These are phyloP conservation scores for Pseudopodoces humilis DNA, from an alignment of 2,113 vertebrate genomes.

Conservation along the genomic window DNA sequence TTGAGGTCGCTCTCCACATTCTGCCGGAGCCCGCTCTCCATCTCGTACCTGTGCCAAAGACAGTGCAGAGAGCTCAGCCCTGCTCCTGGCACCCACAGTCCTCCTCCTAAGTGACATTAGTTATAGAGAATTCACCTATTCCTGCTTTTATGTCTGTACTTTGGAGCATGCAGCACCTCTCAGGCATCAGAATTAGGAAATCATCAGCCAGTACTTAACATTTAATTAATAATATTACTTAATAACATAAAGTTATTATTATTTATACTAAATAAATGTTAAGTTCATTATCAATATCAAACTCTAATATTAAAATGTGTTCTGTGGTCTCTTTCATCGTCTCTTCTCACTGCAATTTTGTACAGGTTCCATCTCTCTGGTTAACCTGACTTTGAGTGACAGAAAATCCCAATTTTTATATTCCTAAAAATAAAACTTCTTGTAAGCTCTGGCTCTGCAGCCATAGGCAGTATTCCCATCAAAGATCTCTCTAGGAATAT, in stretches of 20 bases:
- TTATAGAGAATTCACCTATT: not conserved
- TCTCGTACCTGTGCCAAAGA: slow-evolving; percentile 77
- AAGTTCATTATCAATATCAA: not conserved
- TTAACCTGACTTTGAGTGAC: not conserved
- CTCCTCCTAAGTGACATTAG: not conserved
- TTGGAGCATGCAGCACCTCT: not conserved
- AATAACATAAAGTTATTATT: not conserved
- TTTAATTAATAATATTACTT: not conserved
- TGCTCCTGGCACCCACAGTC: not conserved
- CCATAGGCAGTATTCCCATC: not conserved
- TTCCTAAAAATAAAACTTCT: not conserved
- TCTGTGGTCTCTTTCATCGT: not conserved
- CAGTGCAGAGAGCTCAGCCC: not conserved
- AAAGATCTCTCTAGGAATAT: not conserved
- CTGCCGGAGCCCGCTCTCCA: slow-evolving; percentile 76
- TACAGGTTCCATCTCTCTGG: not conserved
- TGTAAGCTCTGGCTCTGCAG: not conserved
- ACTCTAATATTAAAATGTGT: not conserved
- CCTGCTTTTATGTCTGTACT: not conserved
- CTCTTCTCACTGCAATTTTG: not conserved
- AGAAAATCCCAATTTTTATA: not conserved
- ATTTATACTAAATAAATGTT: not conserved
- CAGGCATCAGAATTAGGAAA: not conserved
- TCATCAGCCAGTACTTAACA: not conserved
- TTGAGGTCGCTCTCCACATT: slow-evolving; percentile 84